Evolutionary conservation across 2,888 invertebrate species (phyloP).

Genomic region (Perithous albicinctus): DNA sequence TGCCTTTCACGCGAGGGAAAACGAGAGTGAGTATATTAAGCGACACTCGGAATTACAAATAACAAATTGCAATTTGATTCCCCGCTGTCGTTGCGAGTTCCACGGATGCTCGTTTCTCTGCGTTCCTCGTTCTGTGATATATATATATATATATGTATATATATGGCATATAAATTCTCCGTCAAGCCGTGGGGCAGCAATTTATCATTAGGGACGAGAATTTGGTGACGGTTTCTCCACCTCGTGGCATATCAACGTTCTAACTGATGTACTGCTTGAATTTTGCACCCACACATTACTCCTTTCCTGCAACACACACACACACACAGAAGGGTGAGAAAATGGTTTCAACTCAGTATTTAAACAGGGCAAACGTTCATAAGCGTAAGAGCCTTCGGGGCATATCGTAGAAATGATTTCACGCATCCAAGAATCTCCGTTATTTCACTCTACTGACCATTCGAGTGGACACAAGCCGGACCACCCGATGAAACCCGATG

Average conservation of each 20-base stretch:
- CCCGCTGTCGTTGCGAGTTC: conserved; percentile 71
- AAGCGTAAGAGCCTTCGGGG: conserved; percentile 54
- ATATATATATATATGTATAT: too few species aligned
- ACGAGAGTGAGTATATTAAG: conserved; percentile 82
- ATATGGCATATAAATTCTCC: too few species aligned
- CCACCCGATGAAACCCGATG: conserved; percentile 13
- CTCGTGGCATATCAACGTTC: conserved; percentile 65
- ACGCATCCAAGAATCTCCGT: conserved; percentile 50
- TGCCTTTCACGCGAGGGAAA: conserved; percentile 67
- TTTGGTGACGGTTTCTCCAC: conserved; percentile 80
- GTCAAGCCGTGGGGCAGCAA: too few species aligned
- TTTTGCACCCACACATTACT: conserved; percentile 59
- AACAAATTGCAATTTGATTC: conserved; percentile 85
- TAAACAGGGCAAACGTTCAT: conserved; percentile 53
- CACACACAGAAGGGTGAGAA: conserved; percentile 40
- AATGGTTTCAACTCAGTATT: conserved; percentile 45
- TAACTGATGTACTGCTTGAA: conserved; percentile 46
- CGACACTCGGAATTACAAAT: conserved; percentile 85
- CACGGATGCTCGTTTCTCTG: conserved; percentile 23
- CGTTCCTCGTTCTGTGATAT: conserved; percentile 57
- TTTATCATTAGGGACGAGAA: conserved; percentile 85
- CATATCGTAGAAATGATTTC: conserved; percentile 66
- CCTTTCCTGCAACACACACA: too few species aligned
- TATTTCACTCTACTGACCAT: conserved; percentile 39
- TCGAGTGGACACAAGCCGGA: conserved; percentile 23